A percentile compares a stretch with the other conserved stretches of the same genome.
phyloP scores from a whole-genome alignment of 2,888 invertebrate species.

The Steinernema hermaphroditum region DNA sequence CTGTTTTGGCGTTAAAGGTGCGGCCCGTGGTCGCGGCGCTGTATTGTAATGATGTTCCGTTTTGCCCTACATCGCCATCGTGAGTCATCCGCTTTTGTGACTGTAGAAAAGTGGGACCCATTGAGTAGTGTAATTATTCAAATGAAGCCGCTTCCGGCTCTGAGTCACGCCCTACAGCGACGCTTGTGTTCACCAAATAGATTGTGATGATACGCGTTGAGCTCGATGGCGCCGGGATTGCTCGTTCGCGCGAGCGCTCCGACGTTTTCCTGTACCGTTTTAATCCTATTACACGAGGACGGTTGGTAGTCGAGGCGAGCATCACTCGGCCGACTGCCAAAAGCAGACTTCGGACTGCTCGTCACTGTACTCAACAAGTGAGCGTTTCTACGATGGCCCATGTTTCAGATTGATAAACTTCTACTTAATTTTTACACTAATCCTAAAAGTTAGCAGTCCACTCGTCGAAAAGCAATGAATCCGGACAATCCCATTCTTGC shows the following conservation, averaged over 20 bases:
- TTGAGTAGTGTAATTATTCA: conserved; percentile 14
- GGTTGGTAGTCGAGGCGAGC: conserved; percentile 17
- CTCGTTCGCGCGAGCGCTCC: conserved; percentile 17
- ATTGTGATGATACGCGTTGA: not conserved
- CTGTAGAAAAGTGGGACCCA: not conserved
- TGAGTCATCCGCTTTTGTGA: not conserved
- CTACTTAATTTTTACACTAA: not conserved
- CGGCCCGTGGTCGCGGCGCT: too few species aligned
- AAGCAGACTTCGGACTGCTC: not conserved
- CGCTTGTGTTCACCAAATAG: not conserved
- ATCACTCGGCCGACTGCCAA: conserved; percentile 2
- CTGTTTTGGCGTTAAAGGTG: not conserved
- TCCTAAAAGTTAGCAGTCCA: not conserved
- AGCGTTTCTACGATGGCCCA: not conserved
- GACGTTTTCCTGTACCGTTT: conserved; percentile 28
- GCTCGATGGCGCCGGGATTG: conserved; percentile 4
- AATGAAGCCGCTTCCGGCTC: conserved; percentile 27
- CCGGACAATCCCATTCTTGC: conserved; percentile 27
- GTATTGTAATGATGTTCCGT: too few species aligned
- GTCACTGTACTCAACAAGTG: not conserved
- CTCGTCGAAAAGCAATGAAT: not conserved
- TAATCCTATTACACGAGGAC: conserved; percentile 28
- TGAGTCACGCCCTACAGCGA: conserved; percentile 25
- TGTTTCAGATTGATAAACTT: conserved; percentile 24
- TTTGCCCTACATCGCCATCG: too few species aligned